Conservation (phyloP, 2,113 vertebrate genomes). For the Anoplopoma fimbria region DNA sequence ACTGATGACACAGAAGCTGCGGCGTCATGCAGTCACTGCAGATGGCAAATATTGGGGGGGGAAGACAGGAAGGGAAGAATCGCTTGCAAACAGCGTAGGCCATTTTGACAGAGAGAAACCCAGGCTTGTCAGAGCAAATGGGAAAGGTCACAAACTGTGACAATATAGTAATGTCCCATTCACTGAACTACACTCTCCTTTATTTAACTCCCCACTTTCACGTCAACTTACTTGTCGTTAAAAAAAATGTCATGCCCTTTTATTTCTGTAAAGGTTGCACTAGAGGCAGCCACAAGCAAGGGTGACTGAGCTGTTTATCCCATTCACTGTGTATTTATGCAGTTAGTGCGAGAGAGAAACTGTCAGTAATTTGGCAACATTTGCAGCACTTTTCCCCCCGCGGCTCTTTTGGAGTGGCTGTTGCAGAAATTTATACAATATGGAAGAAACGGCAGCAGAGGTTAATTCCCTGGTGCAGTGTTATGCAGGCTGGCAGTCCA, state of each 20-base stretch:
- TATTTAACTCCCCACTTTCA: conserved; percentile 61
- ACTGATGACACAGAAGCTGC: conserved; percentile 70
- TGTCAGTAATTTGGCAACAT: conserved; percentile 70
- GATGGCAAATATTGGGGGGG: conserved; percentile 64
- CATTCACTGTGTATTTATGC: conserved; percentile 38
- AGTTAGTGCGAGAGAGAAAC: conserved; percentile 34
- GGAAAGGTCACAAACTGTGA: conserved; percentile 76
- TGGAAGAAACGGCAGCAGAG: conserved; percentile 49
- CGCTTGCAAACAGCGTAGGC: conserved; percentile 39
- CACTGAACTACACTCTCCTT: conserved; percentile 59
- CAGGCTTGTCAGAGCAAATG: conserved; percentile 63
- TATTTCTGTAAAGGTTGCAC: conserved; percentile 65
- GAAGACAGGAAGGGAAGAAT: conserved; percentile 59
- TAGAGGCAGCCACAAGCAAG: conserved; percentile 52
- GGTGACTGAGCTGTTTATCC: conserved; percentile 61
- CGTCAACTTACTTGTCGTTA: conserved; percentile 57
- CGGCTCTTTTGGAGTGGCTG: conserved; percentile 28
- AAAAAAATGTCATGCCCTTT: conserved; percentile 68
- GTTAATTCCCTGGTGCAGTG: conserved; percentile 66
- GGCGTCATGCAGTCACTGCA: conserved; percentile 76
- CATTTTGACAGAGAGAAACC: conserved; percentile 61
- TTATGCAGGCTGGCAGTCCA: conserved; percentile 62
- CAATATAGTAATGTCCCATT: conserved; percentile 66
- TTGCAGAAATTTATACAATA: conserved; percentile 50
- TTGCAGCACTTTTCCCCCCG: conserved; percentile 18